A percentile compares a stretch with the other conserved stretches of the same genome.
Evolutionary conservation across 2,797 vertebrate genomes (phyloP).

Genomic region (Smutsia gigantea): DNA sequence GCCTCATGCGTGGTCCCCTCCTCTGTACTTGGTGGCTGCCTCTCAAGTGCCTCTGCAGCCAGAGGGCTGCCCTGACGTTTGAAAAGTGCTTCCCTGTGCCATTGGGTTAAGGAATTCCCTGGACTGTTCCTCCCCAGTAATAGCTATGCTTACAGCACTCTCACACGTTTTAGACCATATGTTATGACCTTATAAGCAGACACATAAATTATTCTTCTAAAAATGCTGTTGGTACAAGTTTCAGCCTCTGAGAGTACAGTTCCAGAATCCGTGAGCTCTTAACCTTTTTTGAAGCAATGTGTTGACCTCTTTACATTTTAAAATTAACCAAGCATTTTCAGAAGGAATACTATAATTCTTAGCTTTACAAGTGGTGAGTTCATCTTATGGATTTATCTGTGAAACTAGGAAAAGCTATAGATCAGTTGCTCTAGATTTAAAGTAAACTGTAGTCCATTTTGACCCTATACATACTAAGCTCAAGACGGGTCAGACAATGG

Average conservation of each 20-base stretch:
- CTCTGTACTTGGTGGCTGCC: neutral
- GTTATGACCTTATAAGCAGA: constrained; percentile 35
- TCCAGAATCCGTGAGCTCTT: constrained; percentile 28
- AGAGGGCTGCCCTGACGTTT: too few species aligned
- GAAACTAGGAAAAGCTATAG: constrained; percentile 76
- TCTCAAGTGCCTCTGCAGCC: neutral
- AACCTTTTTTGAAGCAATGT: constrained; percentile 19
- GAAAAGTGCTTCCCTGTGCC: neutral
- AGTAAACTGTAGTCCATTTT: constrained; percentile 69
- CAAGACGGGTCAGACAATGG: constrained; percentile 71
- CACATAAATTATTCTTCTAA: neutral
- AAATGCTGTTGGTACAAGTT: neutral
- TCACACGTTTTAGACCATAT: neutral
- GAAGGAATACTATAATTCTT: constrained; percentile 66
- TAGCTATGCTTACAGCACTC: neutral
- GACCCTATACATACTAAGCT: constrained; percentile 48
- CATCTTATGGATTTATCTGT: constrained; percentile 81
- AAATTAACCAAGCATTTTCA: constrained; percentile 80
- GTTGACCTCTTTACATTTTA: constrained; percentile 72
- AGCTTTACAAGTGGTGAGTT: constrained; percentile 74
- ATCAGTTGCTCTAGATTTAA: constrained; percentile 81
- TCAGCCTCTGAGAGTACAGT: neutral
- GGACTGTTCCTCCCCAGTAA: neutral
- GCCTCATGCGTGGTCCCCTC: neutral
- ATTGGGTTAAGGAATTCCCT: accelerated